Conservation (phyloP, 1,140 invertebrate species). For the Atta cephalotes region DNA sequence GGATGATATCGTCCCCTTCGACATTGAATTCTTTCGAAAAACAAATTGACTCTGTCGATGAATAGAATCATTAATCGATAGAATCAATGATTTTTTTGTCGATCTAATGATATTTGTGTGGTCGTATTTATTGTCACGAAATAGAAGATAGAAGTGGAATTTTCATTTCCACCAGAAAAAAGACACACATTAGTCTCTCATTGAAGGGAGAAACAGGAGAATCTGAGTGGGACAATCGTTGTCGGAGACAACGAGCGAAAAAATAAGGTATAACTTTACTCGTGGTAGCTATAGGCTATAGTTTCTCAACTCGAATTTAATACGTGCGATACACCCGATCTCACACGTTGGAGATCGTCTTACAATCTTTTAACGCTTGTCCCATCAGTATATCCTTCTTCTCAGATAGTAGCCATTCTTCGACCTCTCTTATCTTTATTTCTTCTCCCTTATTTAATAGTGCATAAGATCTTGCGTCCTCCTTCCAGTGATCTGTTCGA, state of each 20-base stretch:
- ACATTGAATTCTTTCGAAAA: neutral
- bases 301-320: no score
- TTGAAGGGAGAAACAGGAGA: neutral
- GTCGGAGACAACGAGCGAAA: conserved; percentile 11
- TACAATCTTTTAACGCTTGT: no score
- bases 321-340: no score
- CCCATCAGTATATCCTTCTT: no score
- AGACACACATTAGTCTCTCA: neutral
- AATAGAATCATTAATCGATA: conserved; percentile 45
- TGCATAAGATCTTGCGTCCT: no score
- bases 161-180: no score
- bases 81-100: neutral
- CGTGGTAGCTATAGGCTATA: no score
- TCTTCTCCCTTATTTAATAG: no score
- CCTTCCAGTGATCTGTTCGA: no score
- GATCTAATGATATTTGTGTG: neutral
- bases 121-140: neutral
- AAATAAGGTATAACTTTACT: conserved; percentile 22
- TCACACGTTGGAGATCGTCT: no score
- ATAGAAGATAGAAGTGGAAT: neutral
- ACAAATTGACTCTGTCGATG: conserved; percentile 45
- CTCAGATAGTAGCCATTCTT: no score
- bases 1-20: neutral
- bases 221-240: conserved; percentile 10
- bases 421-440: no score